A percentile compares a stretch with the other conserved stretches of the same genome.
Evolutionary conservation across 2,888 invertebrate species (phyloP).

Genomic region (Callimorpha dominula): DNA sequence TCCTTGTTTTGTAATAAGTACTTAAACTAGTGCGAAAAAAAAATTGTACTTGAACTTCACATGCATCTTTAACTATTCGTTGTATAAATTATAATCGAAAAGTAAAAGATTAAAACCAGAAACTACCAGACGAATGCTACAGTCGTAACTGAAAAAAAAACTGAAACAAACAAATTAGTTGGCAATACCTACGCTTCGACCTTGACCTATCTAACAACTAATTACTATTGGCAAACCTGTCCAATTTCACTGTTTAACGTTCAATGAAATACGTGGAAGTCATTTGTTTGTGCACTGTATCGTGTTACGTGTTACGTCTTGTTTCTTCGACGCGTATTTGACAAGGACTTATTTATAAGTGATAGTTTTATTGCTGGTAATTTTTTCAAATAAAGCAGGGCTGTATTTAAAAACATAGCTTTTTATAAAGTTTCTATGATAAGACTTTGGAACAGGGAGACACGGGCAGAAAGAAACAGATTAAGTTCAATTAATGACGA

Average conservation of each 20-base stretch:
- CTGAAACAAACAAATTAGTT: constrained; percentile 56
- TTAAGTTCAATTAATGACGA: too few relatives aligned
- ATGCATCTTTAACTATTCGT: neutral
- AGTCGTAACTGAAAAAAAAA: constrained; percentile 14
- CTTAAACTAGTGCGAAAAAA: too few relatives aligned
- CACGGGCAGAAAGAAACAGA: too few relatives aligned
- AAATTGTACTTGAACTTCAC: neutral
- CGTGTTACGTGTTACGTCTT: constrained; percentile 42
- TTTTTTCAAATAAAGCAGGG: neutral
- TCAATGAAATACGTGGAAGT: constrained; percentile 48
- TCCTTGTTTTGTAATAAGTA: too few relatives aligned
- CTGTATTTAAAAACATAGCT: neutral
- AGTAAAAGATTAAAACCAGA: neutral
- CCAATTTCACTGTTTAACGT: constrained; percentile 47
- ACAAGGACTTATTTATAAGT: constrained; percentile 7
- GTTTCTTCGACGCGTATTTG: constrained; percentile 8
- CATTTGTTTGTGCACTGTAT: constrained; percentile 41
- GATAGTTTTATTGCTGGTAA: neutral
- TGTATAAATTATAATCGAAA: neutral
- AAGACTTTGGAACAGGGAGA: too few relatives aligned
- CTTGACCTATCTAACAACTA: constrained; percentile 78
- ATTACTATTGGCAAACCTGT: constrained; percentile 75
- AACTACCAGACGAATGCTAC: neutral
- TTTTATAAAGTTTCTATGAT: too few relatives aligned
- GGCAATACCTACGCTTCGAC: constrained; percentile 59